Evolutionary conservation across 2,113 vertebrate species (phyloP), one percentile per base, ranked within the genome.

Genomic region (Urocitellus parryii): DNA sequence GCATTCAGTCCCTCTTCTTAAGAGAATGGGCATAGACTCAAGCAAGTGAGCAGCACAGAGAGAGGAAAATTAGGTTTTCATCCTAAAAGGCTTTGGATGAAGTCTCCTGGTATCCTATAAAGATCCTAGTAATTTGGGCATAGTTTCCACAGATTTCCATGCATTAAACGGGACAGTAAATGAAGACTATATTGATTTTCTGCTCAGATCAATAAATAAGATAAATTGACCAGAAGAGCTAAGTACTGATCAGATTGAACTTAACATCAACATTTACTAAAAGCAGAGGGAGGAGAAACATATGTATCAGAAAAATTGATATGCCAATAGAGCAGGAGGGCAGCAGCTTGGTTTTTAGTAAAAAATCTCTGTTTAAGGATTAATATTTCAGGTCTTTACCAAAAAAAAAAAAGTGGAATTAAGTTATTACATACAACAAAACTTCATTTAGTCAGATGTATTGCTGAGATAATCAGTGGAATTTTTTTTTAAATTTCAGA

Each of bases 131-230:
- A 86, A 85, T 58, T 76, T 90, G 16, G 1, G 32, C 80, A 53
- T 61, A 93, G 79, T 77, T 97, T 88, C 14, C 0, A 70, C 93
- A 96, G 95, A 96, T 16, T 96, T 91, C 72, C 90, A 95, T 88
- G 81, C 96, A 97, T 97, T 24, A 9, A 97, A 96, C 95, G 92
- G 98, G 98, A 98, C 87, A 88, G 98, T 97, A 98, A 98, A 98
- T 98, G 97, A 98, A 97, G 97, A 98, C 96, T 94, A 73, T 78
- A 98, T 97, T 98, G 98, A 98, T 98, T 98, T 98, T 98, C 97
- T 98, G 98, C 95, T 98, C 80, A 86, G 95, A 94, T 98, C 98
- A 98, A 98, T 98, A 98, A 98, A 96, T 96, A 98, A 98, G 98
- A 98, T 93, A 97, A 98, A 98, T 98, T 97, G 97, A 97, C 29